phyloP scores from a whole-genome alignment of 2,797 vertebrate genomes.

The Gambusia yucatana region DNA sequence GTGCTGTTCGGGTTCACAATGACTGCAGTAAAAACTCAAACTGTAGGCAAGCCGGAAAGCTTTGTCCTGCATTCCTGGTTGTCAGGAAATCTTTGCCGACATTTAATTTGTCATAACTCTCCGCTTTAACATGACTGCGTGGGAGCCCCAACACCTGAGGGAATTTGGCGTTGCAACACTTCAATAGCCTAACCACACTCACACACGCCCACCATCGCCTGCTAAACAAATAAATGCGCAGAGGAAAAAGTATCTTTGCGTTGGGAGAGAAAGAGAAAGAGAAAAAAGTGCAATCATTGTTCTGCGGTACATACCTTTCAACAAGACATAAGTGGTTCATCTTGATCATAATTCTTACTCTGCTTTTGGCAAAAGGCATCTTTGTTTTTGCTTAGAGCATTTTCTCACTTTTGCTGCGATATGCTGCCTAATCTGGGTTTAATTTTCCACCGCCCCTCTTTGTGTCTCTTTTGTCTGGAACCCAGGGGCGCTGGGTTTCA shows the following conservation, averaged over 20 bases:
- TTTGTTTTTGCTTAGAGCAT: too few relatives aligned
- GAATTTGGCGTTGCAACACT: slow-evolving; percentile 56
- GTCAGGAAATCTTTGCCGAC: neutral
- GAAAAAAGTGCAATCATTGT: slow-evolving; percentile 26
- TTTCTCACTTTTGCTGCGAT: neutral
- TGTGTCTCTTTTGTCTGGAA: neutral
- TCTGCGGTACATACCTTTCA: neutral
- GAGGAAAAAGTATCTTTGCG: slow-evolving; percentile 17
- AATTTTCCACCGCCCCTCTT: neutral
- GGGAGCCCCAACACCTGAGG: slow-evolving; percentile 42
- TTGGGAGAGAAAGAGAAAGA: slow-evolving; percentile 39
- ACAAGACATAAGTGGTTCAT: neutral
- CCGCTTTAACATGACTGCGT: neutral
- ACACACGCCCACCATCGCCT: slow-evolving; percentile 37
- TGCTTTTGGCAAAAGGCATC: neutral
- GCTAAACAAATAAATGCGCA: slow-evolving; percentile 22
- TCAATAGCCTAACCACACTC: neutral
- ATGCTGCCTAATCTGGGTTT: neutral
- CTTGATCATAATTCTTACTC: neutral
- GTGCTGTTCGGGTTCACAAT: slow-evolving; percentile 22
- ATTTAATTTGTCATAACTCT: neutral
- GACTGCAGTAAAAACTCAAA: slow-evolving; percentile 3
- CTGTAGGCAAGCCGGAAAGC: neutral
- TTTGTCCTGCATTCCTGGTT: neutral
- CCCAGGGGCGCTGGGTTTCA: too few relatives aligned